phyloP scores from a whole-genome alignment of 2,113 vertebrate species.

The Burhinus bistriatus region DNA sequence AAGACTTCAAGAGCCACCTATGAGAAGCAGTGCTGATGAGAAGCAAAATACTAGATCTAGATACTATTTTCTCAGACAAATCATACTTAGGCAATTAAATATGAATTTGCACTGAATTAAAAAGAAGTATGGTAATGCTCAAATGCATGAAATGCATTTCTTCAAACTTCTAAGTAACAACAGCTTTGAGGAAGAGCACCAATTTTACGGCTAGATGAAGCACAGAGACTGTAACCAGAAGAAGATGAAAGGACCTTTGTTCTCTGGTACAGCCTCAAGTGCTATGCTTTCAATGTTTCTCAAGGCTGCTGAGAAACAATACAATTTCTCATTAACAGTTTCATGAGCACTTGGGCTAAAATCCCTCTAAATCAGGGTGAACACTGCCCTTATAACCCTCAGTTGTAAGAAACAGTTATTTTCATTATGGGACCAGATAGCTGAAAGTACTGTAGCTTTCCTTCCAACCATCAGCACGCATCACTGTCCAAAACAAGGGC shows the following conservation, averaged over 20 bases:
- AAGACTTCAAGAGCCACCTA: background rate
- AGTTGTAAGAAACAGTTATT: background rate
- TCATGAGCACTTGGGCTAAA: background rate
- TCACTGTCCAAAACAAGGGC: background rate
- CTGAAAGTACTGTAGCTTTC: background rate
- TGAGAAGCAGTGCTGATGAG: background rate
- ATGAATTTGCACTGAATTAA: background rate
- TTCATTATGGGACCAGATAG: background rate
- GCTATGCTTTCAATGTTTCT: background rate
- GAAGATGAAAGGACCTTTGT: constrained; percentile 27
- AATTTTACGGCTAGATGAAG: constrained; percentile 4
- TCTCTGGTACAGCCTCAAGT: background rate
- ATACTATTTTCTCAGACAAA: background rate
- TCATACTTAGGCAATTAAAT: background rate
- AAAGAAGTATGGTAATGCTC: background rate
- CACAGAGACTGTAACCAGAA: background rate
- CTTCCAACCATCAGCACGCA: background rate
- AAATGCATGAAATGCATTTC: background rate
- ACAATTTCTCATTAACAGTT: background rate
- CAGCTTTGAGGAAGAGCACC: background rate
- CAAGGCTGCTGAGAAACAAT: background rate
- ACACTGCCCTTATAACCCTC: background rate
- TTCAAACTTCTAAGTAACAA: background rate
- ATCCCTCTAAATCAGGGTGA: background rate
- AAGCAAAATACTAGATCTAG: background rate